Evolutionary conservation across 2,888 invertebrate species (phyloP).

Genomic region (Bursaphelenchus okinawaensis): DNA sequence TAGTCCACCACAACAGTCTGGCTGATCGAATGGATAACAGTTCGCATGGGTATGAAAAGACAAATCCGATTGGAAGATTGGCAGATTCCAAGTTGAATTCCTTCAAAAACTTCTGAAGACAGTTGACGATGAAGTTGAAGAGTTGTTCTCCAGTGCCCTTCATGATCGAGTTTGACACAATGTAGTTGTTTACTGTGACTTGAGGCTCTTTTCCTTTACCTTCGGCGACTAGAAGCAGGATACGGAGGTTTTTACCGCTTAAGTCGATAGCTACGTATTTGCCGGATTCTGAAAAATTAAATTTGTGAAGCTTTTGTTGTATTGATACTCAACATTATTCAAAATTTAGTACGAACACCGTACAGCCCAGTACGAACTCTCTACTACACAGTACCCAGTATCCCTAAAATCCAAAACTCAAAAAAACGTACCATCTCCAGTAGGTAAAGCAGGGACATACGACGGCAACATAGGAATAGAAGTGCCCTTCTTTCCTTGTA

Average conservation of each 20-base stretch:
- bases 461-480: constrained; percentile 57
- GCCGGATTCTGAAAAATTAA: constrained; percentile 55
- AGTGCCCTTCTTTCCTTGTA: constrained; percentile 30
- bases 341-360: too few species aligned
- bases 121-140: constrained; percentile 58
- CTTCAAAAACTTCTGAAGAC: constrained; percentile 53
- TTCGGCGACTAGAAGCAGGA: constrained; percentile 50
- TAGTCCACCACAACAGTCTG: constrained; percentile 57
- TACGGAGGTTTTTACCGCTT: constrained; percentile 57
- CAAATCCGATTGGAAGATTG: constrained; percentile 57
- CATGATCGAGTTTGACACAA: constrained; percentile 55
- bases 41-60: constrained; percentile 58
- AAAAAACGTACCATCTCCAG: constrained; percentile 47
- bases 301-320: too few species aligned
- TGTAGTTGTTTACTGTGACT: constrained; percentile 50
- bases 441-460: constrained; percentile 57
- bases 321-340: too few species aligned
- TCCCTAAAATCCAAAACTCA: background rate
- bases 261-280: constrained; percentile 57
- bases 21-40: constrained; percentile 56
- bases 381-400: background rate
- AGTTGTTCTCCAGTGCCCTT: constrained; percentile 58
- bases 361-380: too few species aligned
- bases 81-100: constrained; percentile 54
- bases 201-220: constrained; percentile 39